Conservation (phyloP, 2,888 invertebrate species). For the Campoletis raptor region DNA sequence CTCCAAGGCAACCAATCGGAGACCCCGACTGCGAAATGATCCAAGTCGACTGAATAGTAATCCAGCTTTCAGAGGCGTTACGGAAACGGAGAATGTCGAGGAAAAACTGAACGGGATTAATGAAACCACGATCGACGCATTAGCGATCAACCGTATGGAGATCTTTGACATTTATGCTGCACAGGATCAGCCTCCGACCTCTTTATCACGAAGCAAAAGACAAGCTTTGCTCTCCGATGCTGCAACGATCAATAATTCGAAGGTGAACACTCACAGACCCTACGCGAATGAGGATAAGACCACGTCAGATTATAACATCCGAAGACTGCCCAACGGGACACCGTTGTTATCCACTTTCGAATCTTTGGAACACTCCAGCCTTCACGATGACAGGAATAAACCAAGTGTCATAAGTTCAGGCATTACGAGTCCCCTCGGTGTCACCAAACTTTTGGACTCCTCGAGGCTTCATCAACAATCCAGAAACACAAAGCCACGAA, state of each 20-base stretch:
- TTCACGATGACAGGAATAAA: constrained; percentile 1
- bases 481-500: constrained; percentile 64
- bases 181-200: not conserved
- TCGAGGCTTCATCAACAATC: constrained; percentile 68
- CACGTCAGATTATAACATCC: constrained; percentile 24
- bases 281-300: not conserved
- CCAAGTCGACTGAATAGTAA: not conserved
- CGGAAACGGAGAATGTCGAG: not conserved
- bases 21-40: constrained; percentile 1
- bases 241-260: constrained; percentile 13
- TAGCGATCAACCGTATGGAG: not conserved
- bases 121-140: not conserved
- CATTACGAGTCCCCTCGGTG: constrained; percentile 4
- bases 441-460: constrained; percentile 37
- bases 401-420: constrained; percentile 13
- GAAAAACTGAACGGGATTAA: not conserved
- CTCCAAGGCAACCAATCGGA: constrained; percentile 6
- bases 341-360: constrained; percentile 38
- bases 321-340: constrained; percentile 22
- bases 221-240: not conserved
- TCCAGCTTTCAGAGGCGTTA: not conserved
- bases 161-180: not conserved
- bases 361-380: not conserved
- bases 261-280: not conserved
- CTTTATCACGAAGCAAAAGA: not conserved